Percentiles rank a stretch among this genome's conserved stretches.
Evolutionary conservation across 2,113 vertebrate species (phyloP).

Genomic region (Gorsachius goisagi): DNA sequence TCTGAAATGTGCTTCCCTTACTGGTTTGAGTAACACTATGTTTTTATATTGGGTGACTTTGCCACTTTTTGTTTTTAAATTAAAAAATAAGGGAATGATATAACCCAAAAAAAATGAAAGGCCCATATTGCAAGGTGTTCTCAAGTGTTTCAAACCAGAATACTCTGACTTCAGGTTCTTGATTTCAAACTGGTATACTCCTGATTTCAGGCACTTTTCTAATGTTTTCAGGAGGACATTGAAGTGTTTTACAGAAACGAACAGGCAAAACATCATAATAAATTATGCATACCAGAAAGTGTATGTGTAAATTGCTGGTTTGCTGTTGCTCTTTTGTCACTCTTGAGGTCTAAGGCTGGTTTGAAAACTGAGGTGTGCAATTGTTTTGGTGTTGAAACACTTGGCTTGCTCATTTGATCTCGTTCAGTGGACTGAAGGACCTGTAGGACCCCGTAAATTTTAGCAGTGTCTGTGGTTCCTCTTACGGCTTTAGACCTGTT

Average conservation of each 20-base stretch:
- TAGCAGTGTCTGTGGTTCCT: neutral
- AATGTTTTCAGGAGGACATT: neutral
- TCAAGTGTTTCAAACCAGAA: neutral
- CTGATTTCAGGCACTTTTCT: neutral
- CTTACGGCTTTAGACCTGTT: neutral
- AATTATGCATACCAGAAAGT: neutral
- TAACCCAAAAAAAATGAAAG: neutral
- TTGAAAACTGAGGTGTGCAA: neutral
- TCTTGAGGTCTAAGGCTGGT: neutral
- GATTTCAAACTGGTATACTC: neutral
- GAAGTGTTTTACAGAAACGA: neutral
- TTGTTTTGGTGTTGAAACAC: neutral
- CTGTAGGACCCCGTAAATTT: fast-evolving
- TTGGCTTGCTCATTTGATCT: neutral
- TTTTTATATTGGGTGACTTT: neutral
- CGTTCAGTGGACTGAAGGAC: neutral
- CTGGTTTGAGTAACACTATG: neutral
- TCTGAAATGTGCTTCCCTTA: neutral
- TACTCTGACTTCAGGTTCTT: neutral
- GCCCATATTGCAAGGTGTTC: neutral
- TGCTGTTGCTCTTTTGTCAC: neutral
- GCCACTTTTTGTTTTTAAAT: neutral
- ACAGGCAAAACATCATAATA: neutral
- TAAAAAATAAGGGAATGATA: neutral
- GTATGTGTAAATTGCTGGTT: neutral